Percentiles rank a stretch among this genome's conserved stretches.
Conservation (phyloP, 2,888 invertebrate species). For the Heliconius erato region DNA sequence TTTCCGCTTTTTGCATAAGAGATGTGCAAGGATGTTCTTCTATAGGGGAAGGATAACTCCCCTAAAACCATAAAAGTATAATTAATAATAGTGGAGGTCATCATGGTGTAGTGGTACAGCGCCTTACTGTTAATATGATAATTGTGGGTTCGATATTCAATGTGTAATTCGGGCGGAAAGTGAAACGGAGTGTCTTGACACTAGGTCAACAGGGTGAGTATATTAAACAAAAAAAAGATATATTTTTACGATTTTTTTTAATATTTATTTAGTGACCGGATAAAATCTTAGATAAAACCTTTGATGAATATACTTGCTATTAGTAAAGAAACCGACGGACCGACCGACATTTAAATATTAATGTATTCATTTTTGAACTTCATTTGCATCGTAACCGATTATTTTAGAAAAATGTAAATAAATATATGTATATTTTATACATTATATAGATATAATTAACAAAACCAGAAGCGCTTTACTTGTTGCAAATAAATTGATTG, state of each 20-base stretch:
- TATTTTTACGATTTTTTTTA: no score
- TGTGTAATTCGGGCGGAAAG: no score
- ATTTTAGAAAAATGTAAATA: not conserved
- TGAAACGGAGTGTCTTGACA: no score
- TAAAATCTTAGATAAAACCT: not conserved
- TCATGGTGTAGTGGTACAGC: no score
- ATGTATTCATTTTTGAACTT: not conserved
- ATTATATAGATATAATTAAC: not conserved
- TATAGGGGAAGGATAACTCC: no score
- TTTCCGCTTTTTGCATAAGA: no score
- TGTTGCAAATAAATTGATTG: constrained; percentile 14
- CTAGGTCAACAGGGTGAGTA: no score
- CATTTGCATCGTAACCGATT: constrained; percentile 12
- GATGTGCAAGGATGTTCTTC: no score
- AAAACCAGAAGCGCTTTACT: constrained; percentile 17
- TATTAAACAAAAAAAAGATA: no score
- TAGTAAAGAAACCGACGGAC: not conserved
- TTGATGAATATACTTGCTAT: not conserved
- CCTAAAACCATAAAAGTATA: no score
- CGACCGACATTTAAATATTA: not conserved
- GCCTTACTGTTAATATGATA: not conserved
- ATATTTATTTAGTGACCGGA: no score
- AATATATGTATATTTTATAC: not conserved
- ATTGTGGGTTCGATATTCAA: not conserved
- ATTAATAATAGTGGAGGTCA: no score